Percentiles rank a stretch among this genome's conserved stretches.
phyloP scores from a whole-genome alignment of 2,113 vertebrate genomes.

The Muntiacus muntjak region DNA sequence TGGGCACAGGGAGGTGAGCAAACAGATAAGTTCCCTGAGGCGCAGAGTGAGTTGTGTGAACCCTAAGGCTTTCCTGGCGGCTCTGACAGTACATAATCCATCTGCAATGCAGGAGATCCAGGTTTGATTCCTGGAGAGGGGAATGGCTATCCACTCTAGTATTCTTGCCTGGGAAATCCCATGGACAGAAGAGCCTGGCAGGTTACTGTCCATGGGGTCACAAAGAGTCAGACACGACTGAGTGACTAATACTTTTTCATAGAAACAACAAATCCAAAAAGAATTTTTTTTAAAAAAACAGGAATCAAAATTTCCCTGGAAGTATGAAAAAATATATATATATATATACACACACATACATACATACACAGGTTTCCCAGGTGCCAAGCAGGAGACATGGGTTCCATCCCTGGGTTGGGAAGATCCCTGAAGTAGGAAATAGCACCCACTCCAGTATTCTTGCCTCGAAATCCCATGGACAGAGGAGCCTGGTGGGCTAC shows the following conservation, averaged over 20 bases:
- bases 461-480: background rate
- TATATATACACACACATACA: background rate
- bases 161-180: background rate
- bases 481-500: background rate
- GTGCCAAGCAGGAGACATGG: background rate
- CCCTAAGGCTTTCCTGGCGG: background rate
- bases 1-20: background rate
- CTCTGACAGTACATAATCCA: background rate
- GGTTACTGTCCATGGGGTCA: background rate
- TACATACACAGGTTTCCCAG: background rate
- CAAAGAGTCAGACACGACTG: background rate
- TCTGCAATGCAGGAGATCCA: background rate
- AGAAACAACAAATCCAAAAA: background rate
- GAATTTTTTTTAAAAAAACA: background rate
- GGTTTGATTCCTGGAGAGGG: background rate
- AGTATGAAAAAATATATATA: background rate
- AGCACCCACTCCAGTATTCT: background rate
- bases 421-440: background rate
- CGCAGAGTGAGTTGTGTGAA: background rate
- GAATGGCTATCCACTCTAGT: background rate
- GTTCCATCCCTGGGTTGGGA: background rate
- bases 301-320: background rate
- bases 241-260: background rate
- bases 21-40: background rate
- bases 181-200: background rate